These are phyloP conservation scores for Anomalospiza imberbis DNA, from an alignment of 2,797 vertebrate genomes.

Conservation along the genomic window DNA sequence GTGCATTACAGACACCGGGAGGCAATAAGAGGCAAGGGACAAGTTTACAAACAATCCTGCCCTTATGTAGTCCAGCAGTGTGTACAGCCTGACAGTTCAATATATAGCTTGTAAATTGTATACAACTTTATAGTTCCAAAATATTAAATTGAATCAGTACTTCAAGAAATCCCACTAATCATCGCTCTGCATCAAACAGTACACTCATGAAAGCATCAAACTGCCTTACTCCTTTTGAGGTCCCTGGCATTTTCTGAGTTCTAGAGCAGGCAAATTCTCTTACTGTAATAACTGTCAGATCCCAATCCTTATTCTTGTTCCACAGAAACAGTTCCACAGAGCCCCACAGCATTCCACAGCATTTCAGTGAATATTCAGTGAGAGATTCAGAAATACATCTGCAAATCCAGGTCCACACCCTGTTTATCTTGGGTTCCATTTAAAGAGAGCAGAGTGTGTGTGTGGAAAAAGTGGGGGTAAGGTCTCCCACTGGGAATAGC, in stretches of 20 bases:
- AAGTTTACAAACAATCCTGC: neutral
- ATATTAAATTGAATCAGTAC: neutral
- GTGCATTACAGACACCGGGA: neutral
- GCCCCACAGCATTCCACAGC: neutral
- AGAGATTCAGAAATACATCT: neutral
- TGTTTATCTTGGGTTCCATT: neutral
- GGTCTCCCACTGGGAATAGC: neutral
- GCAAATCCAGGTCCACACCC: neutral
- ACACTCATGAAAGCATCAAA: neutral
- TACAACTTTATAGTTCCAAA: conserved; percentile 9
- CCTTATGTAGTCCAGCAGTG: neutral
- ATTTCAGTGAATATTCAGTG: neutral
- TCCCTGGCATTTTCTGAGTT: neutral
- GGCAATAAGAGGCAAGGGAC: neutral
- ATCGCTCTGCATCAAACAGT: neutral
- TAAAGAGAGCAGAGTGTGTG: neutral
- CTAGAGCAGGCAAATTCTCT: neutral
- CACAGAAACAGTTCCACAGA: neutral
- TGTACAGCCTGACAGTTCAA: neutral
- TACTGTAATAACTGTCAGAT: neutral
- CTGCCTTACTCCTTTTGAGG: neutral
- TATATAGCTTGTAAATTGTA: neutral
- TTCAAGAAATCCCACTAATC: neutral
- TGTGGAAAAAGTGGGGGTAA: neutral
- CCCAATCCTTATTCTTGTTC: neutral